These are phyloP conservation scores for Hippoglossus hippoglossus DNA, from an alignment of 2,797 vertebrate genomes.

Conservation along the genomic window DNA sequence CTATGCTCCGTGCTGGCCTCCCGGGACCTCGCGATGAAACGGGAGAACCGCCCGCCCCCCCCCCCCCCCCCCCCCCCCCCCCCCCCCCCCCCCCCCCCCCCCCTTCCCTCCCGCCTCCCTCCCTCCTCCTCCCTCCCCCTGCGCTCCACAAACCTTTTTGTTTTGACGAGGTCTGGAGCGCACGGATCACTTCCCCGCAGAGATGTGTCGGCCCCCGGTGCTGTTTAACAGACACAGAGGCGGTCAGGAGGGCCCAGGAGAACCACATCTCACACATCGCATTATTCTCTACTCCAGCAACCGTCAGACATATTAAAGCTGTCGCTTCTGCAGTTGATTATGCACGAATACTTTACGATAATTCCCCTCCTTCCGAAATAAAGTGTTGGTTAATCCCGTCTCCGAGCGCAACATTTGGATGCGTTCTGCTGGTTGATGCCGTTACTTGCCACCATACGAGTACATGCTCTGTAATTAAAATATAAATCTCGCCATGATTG, in stretches of 20 bases:
- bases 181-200: conserved; percentile 80
- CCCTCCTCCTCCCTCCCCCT: conserved; percentile 41
- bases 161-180: conserved; percentile 79
- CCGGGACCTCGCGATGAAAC: conserved; percentile 85
- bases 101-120: not conserved
- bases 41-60: conserved; percentile 62
- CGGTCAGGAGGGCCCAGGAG: conserved; percentile 18
- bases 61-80: rapidly evolving
- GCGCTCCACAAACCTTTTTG: conserved; percentile 82
- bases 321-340: conserved; percentile 10
- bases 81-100: no score
- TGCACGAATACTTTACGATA: not conserved
- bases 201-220: conserved; percentile 58
- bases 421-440: not conserved
- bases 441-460: not conserved
- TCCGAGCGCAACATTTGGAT: conserved; percentile 12
- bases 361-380: not conserved
- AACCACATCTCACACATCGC: conserved; percentile 5
- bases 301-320: conserved; percentile 7
- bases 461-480: conserved; percentile 10
- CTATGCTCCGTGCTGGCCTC: conserved; percentile 81
- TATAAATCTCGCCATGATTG: conserved; percentile 25
- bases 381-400: not conserved
- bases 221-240: conserved; percentile 33
- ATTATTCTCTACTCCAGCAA: conserved; percentile 8